A percentile compares a stretch with the other conserved stretches of the same genome.
Conservation (phyloP, 2,888 invertebrate species). For the Gonocerus acuteangulatus region DNA sequence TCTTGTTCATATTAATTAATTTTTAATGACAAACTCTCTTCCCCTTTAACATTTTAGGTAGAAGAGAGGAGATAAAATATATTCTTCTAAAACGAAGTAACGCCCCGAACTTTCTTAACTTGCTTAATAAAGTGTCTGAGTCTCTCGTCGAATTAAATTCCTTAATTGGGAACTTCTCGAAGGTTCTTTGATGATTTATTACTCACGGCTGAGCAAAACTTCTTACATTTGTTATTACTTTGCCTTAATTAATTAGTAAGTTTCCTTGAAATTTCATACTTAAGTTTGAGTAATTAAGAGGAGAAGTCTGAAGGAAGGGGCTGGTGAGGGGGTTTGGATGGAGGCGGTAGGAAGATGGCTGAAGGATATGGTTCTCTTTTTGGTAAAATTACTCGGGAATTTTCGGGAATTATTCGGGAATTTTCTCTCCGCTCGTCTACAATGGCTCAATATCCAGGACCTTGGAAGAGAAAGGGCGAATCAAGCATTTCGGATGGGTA, state of each 20-base stretch:
- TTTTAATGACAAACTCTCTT: no score
- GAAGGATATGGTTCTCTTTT: no score
- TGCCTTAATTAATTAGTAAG: constrained; percentile 33
- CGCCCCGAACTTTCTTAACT: constrained; percentile 22
- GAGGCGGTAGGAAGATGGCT: neutral
- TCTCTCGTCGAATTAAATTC: neutral
- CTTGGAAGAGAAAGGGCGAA: no score
- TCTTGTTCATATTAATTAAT: no score
- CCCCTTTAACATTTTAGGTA: no score
- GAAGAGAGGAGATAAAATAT: constrained; percentile 23
- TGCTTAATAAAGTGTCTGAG: constrained; percentile 12
- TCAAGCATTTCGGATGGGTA: no score
- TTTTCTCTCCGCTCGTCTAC: no score
- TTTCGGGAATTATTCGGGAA: no score
- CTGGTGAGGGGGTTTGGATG: constrained; percentile 9
- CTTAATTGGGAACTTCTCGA: neutral
- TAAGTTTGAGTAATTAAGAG: constrained; percentile 25
- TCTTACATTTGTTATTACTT: constrained; percentile 34
- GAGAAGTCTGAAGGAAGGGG: constrained; percentile 7
- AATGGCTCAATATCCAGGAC: no score
- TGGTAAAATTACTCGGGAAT: no score
- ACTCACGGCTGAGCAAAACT: constrained; percentile 32
- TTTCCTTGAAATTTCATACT: constrained; percentile 30
- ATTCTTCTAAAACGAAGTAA: constrained; percentile 14
- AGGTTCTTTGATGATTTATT: constrained; percentile 18